These are phyloP conservation scores for Xiphophorus birchmanni DNA, from an alignment of 2,797 vertebrate genomes.

Conservation along the genomic window DNA sequence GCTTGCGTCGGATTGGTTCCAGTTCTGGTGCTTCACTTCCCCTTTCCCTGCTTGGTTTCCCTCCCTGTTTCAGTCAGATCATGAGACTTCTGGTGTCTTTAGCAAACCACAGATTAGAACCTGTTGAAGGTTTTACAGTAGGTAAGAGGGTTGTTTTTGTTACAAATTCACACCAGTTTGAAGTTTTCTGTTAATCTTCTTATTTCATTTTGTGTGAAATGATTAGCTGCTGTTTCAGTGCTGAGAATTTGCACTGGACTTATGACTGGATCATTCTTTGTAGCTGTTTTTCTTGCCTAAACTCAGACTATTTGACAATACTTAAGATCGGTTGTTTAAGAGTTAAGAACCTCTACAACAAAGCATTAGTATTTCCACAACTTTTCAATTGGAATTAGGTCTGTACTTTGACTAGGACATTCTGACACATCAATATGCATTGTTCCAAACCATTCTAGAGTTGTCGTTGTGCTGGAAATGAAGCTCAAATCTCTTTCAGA, in stretches of 20 bases:
- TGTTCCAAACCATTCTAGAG: background rate
- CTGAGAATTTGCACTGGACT: background rate
- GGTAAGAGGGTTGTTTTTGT: conserved; percentile 46
- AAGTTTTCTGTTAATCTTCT: background rate
- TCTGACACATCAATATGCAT: background rate
- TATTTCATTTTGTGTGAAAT: background rate
- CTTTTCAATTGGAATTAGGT: background rate
- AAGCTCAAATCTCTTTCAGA: background rate
- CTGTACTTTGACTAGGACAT: background rate
- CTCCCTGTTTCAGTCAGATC: conserved; percentile 34
- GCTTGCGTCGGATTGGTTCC: conserved; percentile 30
- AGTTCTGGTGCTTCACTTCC: conserved; percentile 23
- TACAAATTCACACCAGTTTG: background rate
- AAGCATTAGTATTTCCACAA: background rate
- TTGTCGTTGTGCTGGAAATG: background rate
- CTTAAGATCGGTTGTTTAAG: background rate
- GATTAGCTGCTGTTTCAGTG: background rate
- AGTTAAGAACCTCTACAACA: background rate
- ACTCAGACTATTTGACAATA: background rate
- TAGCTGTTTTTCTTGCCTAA: background rate
- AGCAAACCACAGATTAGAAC: background rate
- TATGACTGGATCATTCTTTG: background rate
- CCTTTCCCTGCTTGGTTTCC: conserved; percentile 5
- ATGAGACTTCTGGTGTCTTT: conserved; percentile 37
- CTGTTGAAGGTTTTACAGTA: background rate